phyloP scores from a whole-genome alignment of 2,888 invertebrate species.

The Lypha dubia region DNA sequence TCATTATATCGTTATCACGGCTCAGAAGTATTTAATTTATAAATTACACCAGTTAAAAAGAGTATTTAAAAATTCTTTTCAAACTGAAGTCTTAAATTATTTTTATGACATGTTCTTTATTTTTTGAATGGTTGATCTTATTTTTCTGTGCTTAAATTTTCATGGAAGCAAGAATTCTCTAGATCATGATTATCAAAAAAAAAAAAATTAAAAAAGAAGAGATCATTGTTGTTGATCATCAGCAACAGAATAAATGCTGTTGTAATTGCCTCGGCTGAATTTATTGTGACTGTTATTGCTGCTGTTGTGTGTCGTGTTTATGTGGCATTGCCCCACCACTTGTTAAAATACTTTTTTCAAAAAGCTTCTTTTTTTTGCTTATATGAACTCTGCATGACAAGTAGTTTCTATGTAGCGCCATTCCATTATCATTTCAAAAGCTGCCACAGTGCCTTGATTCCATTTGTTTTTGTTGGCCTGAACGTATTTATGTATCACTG shows the following conservation, averaged over 20 bases:
- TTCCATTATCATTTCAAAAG: conserved; percentile 35
- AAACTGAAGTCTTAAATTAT: too few species aligned
- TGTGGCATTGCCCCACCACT: conserved; percentile 43
- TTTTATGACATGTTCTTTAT: too few species aligned
- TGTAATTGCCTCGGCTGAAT: neutral
- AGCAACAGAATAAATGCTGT: conserved; percentile 15
- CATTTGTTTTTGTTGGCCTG: conserved; percentile 1
- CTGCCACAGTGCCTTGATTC: conserved; percentile 3
- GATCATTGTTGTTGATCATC: conserved; percentile 5
- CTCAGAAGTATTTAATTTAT: too few species aligned
- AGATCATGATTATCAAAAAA: conserved; percentile 28
- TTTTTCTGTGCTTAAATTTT: conserved; percentile 2
- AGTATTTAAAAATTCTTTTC: too few species aligned
- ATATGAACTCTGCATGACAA: conserved; percentile 55
- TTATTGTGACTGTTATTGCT: neutral
- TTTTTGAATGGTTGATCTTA: conserved; percentile 25
- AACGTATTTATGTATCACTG: neutral
- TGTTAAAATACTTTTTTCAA: conserved; percentile 21
- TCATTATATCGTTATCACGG: too few species aligned
- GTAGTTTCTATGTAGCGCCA: conserved; percentile 57
- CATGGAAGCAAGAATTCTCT: too few species aligned
- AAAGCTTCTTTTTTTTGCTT: neutral
- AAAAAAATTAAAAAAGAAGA: too few species aligned
- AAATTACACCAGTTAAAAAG: too few species aligned
- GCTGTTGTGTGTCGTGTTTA: conserved; percentile 15